Base-by-base conservation (phyloP, 2,113 vertebrate species). In the Vicugna pacos region DNA sequence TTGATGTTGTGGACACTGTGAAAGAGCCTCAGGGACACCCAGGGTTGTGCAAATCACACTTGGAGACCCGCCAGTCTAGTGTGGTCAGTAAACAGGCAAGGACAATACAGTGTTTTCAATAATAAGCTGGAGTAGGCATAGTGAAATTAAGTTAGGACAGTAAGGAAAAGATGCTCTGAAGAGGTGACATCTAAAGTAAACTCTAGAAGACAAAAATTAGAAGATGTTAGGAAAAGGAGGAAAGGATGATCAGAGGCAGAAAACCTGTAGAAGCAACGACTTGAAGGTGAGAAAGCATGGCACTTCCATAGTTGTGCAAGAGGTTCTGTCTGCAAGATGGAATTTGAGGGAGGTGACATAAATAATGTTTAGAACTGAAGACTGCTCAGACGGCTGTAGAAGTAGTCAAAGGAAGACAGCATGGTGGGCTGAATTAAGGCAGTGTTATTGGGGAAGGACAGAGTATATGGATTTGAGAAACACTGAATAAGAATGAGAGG, bases 401-500 rank as follows among this genome's bases (percentile, higher is more conserved):
- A 65, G 14, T 75, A 54, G 16, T 73, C 42, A 46, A 62, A 30
- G 58, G 69, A 60, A 83, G 90, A 65, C 64, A 75, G 46, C 26
- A 32, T 30, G 32, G 46, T 65, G n/a, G 24, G 58, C 56, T 92
- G 42, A 92, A 64, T 75, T 83, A 64, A 70, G 32, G 67, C 28
- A 50, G 50, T 75, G 8, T 20, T 64, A 32, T 24, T 84, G 10
- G 46, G 46, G 32, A 48, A 38, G 20, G 26, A 64, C n/a, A 42
- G 67, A 7, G 17, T 26, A 10, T 42, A 12, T 65, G 46, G 24
- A 92, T 64, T 24, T 2, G 4, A 65, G 80, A 65, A 6, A 84
- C 13, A 1, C 0, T n/a, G 56, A 32, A 0, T 65, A 65, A 28
- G 22, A 64, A 38, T 22, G 46, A 14, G 58, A 67, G 4, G 8